A percentile compares a stretch with the other conserved stretches of the same genome.
These are phyloP conservation scores for fruit fly (Drosophila melanogaster) DNA, from an alignment of 1,140 invertebrate genomes.

Conservation along the genomic window Release_6_plus_ISO1_MT NC_004354.4:7424501-7425000, in stretches of 20 bases:
- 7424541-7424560: too few species aligned
- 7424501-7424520: background rate
- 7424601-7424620: slow-evolving; percentile 38
- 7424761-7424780: slow-evolving; percentile 3
- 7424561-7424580: too few species aligned
- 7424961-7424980: slow-evolving; percentile 40
- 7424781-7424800: background rate
- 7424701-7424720: slow-evolving; percentile 61
- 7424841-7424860: background rate
- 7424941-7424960: slow-evolving; percentile 44
- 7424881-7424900: slow-evolving; percentile 23
- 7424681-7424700: slow-evolving; percentile 54
- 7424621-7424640: slow-evolving; percentile 23
- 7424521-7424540: slow-evolving; percentile 19
- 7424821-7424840: background rate
- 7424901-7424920: slow-evolving; percentile 30
- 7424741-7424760: slow-evolving; percentile 3
- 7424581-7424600: slow-evolving; percentile 16
- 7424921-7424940: slow-evolving; percentile 10
- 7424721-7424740: slow-evolving; percentile 61
- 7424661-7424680: slow-evolving; percentile 20
- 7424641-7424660: slow-evolving; percentile 48
- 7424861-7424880: slow-evolving; percentile 9
- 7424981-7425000: slow-evolving; percentile 9
- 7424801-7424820: background rate